A percentile compares a stretch with the other conserved stretches of the same genome.
Conservation (phyloP, 2,797 vertebrate genomes). For the Falco biarmicus region DNA sequence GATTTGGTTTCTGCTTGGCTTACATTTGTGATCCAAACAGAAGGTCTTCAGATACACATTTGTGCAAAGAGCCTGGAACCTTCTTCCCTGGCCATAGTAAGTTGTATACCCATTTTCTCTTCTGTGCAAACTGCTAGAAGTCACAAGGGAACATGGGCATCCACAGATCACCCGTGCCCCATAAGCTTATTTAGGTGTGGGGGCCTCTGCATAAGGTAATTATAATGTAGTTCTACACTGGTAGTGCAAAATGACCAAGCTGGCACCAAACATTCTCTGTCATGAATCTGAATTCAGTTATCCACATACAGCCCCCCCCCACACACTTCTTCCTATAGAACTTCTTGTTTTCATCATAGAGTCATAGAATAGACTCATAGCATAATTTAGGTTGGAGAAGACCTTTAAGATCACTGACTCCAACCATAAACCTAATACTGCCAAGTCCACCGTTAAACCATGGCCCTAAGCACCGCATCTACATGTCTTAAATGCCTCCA, state of each 20-base stretch:
- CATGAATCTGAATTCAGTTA: not conserved
- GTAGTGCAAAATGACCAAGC: not conserved
- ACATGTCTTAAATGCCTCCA: too few relatives aligned
- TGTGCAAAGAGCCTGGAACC: not conserved
- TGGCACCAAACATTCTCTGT: not conserved
- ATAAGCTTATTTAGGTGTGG: not conserved
- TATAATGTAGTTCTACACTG: not conserved
- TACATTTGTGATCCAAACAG: not conserved
- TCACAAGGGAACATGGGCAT: not conserved
- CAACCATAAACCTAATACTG: too few relatives aligned
- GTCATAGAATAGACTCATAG: not conserved
- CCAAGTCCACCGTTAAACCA: too few relatives aligned
- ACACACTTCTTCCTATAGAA: not conserved
- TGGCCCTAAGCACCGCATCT: too few relatives aligned
- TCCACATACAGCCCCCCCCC: not conserved
- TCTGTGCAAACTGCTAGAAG: not conserved
- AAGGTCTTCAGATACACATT: not conserved
- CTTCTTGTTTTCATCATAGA: not conserved
- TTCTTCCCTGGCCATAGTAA: not conserved
- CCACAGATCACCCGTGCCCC: not conserved
- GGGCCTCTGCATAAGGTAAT: not conserved
- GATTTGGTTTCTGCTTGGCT: not conserved
- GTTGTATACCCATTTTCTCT: not conserved
- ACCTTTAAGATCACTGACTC: not conserved
- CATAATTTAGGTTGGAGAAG: not conserved